Evolutionary conservation across 1,140 invertebrate genomes (phyloP).

Genomic region (Caerostris extrusa): DNA sequence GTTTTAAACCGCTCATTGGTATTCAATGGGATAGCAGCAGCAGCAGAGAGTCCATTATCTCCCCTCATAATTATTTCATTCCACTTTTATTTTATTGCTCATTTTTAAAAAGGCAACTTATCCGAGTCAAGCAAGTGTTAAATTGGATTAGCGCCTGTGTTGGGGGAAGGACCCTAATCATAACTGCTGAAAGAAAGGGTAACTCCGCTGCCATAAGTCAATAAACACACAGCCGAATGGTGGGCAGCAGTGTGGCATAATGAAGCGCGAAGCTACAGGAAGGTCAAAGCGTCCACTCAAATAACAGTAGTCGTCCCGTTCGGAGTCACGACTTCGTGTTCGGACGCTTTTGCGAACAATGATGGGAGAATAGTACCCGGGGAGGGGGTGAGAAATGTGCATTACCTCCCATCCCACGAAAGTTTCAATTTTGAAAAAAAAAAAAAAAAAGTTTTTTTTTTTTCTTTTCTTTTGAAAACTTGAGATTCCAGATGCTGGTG

Average conservation of each 20-base stretch:
- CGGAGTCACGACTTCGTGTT: slow-evolving; percentile 49
- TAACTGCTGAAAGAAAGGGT: slow-evolving; percentile 3
- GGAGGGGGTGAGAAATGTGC: slow-evolving; percentile 24
- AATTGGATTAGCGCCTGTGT: slow-evolving; percentile 17
- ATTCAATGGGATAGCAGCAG: not conserved
- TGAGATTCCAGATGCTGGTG: not conserved
- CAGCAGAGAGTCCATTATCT: not conserved
- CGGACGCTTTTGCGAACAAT: slow-evolving; percentile 39
- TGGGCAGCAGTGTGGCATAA: slow-evolving; percentile 26
- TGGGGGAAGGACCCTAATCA: not conserved
- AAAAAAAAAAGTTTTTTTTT: not conserved
- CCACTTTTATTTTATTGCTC: not conserved
- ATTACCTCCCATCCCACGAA: slow-evolving; percentile 25
- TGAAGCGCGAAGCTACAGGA: slow-evolving; percentile 12
- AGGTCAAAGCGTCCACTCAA: slow-evolving; percentile 42
- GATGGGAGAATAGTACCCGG: not conserved
- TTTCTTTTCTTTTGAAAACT: not conserved
- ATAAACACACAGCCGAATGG: slow-evolving; percentile 9
- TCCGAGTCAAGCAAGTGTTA: slow-evolving; percentile 12
- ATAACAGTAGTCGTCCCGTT: slow-evolving; percentile 31
- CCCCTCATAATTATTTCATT: not conserved
- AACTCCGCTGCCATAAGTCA: not conserved
- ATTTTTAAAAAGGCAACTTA: not conserved
- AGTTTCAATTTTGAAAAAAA: not conserved
- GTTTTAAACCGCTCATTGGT: not conserved